Evolutionary conservation across 2,888 invertebrate species (phyloP), one percentile per base, ranked within the genome.

Genomic region (Pardosa pseudoannulata): DNA sequence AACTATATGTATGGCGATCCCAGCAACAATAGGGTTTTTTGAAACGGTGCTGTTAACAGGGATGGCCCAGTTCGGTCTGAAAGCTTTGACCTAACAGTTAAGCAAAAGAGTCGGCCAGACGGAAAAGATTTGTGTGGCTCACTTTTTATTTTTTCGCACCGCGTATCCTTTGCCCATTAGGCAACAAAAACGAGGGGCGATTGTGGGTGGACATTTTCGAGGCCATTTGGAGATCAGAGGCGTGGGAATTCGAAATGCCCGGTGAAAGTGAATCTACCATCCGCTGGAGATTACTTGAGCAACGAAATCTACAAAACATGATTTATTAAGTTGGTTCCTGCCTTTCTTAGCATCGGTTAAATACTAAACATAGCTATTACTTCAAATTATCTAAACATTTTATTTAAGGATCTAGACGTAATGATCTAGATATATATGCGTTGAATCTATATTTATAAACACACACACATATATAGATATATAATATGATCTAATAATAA

Each of bases 231-330:
- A 31, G 82, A 41, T 82, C 64, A 82, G 27, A 76, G 29, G 75
- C 82, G 82, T 76, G 82, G 82, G 82, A 82, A 82, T 76, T 75
- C 13, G 71, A 75, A 82, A 46, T 46, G 5, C 46, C 16, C 71
- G 28, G 67, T 75, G 81, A 81, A 81, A 81, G 74, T 56, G 50
- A 68, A 74, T 74, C 68, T 31, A 46, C 16, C 2, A 46, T n/a
- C n/a, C n/a, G n/a, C n/a, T n/a, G n/a, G n/a, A n/a, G n/a, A n/a
- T n/a, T n/a, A n/a, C n/a, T n/a, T n/a, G n/a, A n/a, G n/a, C n/a
- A n/a, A n/a, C n/a, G n/a, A n/a, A n/a, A n/a, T n/a, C n/a, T n/a
- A n/a, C n/a, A n/a, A n/a, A n/a, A n/a, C n/a, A n/a, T n/a, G n/a
- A n/a, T n/a, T n/a, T n/a, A n/a, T n/a, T n/a, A n/a, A n/a, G n/a